Evolutionary conservation across 2,797 vertebrate genomes (phyloP).

Genomic region (Decapterus maruadsi): DNA sequence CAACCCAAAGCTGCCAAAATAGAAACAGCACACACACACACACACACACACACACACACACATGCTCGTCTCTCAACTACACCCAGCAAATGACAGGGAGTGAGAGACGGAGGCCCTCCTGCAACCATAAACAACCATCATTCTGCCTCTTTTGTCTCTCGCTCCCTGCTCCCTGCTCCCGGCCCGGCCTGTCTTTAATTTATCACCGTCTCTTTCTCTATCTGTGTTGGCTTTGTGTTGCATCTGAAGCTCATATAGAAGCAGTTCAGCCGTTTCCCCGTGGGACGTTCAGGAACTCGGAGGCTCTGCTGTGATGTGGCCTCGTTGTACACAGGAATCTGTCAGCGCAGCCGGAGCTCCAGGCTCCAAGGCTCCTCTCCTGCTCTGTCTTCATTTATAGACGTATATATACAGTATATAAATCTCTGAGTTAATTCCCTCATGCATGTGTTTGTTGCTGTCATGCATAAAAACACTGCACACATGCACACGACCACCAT

Average conservation of each 20-base stretch:
- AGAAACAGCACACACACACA: slow-evolving; percentile 45
- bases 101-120: slow-evolving; percentile 52
- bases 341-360: slow-evolving; percentile 46
- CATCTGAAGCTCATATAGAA: slow-evolving; percentile 38
- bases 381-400: slow-evolving; percentile 17
- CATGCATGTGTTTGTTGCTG: slow-evolving; percentile 13
- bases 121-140: slow-evolving; percentile 73
- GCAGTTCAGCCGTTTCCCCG: slow-evolving; percentile 14
- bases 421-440: slow-evolving; percentile 28
- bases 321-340: slow-evolving; percentile 55
- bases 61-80: slow-evolving; percentile 61
- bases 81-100: slow-evolving; percentile 82
- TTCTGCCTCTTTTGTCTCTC: slow-evolving; percentile 64
- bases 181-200: slow-evolving; percentile 48
- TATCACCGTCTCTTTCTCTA: slow-evolving; percentile 23
- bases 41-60: slow-evolving; percentile 22
- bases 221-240: slow-evolving; percentile 54
- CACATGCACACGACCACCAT: slow-evolving; percentile 12
- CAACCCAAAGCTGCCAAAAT: slow-evolving; percentile 63
- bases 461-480: slow-evolving; percentile 12
- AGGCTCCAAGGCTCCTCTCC: slow-evolving; percentile 37
- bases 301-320: slow-evolving; percentile 52
- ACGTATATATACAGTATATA: neutral
- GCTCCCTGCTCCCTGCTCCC: slow-evolving; percentile 1
- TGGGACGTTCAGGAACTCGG: slow-evolving; percentile 27